A percentile compares a stretch with the other conserved stretches of the same genome.
Conservation (phyloP, 2,797 vertebrate species). For the Pygocentrus nattereri region DNA sequence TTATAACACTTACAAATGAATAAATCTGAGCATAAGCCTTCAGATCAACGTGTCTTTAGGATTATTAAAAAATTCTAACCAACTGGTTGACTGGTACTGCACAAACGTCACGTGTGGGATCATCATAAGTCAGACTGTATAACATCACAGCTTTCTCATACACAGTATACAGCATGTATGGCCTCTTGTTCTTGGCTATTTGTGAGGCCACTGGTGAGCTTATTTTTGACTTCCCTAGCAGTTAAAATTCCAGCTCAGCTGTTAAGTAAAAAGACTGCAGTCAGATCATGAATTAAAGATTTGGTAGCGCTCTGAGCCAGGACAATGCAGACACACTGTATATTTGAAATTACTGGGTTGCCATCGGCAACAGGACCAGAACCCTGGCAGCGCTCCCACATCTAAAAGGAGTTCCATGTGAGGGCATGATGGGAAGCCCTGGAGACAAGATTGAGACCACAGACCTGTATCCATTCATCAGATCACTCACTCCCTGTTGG, state of each 20-base stretch:
- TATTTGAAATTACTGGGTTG: conserved; percentile 64
- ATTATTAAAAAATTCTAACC: not conserved
- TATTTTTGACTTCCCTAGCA: not conserved
- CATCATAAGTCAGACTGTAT: not conserved
- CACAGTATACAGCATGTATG: not conserved
- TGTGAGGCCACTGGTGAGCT: not conserved
- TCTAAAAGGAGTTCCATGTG: conserved; percentile 73
- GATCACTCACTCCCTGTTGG: conserved; percentile 51
- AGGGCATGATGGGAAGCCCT: conserved; percentile 72
- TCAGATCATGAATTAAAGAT: conserved; percentile 35
- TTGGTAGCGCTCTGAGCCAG: conserved; percentile 47
- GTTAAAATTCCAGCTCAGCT: conserved; percentile 27
- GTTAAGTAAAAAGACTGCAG: conserved; percentile 15
- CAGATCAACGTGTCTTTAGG: not conserved
- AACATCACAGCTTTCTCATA: not conserved
- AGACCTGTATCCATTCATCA: conserved; percentile 68
- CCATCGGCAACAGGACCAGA: conserved; percentile 69
- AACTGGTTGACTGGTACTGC: not conserved
- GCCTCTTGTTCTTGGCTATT: not conserved
- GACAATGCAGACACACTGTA: conserved; percentile 58
- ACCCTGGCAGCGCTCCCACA: conserved; percentile 67
- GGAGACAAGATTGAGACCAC: conserved; percentile 58
- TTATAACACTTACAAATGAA: no score
- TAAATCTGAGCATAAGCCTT: no score
- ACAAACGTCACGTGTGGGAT: not conserved